Base-by-base conservation (phyloP, 2,888 invertebrate species). In the Scrobipalpa costella region DNA sequence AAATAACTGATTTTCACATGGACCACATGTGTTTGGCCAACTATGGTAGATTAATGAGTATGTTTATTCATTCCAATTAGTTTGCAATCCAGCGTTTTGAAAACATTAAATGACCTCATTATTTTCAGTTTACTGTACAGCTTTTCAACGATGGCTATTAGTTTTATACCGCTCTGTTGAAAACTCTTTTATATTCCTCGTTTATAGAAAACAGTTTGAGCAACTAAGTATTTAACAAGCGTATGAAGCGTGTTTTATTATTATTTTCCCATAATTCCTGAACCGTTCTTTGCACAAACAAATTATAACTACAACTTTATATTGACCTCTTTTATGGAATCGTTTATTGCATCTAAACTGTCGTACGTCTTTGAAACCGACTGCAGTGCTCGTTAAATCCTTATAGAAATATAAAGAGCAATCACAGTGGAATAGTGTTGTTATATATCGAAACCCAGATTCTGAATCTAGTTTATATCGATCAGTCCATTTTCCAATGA, bases 361-460 rank as follows among this genome's bases (percentile, higher is more conserved):
- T 55, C 55, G 55, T 55, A 34, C 27, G 55, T 33, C 19, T 57
- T 50, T 63, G 21, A 50, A 58, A 38, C 34, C 63, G 33, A 58
- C 58, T 63, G 63, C 63, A 55, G 15, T 34, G 55, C n/a, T 33
- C 33, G 21, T 55, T 55, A 55, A 55, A 27, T 27, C 55, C 7
- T 33, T 55, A 63, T 63, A 63, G n/a, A 63, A 57, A 63, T 58
- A 49, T 50, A 57, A 63, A 44, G 57, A 38, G 17, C 49, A 49
- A 57, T 63, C 40, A 38, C 47, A 49, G 36, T 21, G 17, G 63
- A 63, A 19, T 17, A 11, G 19, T 63, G 36, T 21, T 33, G 33
- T n/a, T 55, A 17, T 7, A 13, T n/a, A n/a, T n/a, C n/a, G n/a
- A 13, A 40, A 40, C 11, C 40, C 7, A 38, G 38, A 9, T 11